Evolutionary conservation across 2,888 invertebrate genomes (phyloP).

Genomic region (Trachelus stipa): DNA sequence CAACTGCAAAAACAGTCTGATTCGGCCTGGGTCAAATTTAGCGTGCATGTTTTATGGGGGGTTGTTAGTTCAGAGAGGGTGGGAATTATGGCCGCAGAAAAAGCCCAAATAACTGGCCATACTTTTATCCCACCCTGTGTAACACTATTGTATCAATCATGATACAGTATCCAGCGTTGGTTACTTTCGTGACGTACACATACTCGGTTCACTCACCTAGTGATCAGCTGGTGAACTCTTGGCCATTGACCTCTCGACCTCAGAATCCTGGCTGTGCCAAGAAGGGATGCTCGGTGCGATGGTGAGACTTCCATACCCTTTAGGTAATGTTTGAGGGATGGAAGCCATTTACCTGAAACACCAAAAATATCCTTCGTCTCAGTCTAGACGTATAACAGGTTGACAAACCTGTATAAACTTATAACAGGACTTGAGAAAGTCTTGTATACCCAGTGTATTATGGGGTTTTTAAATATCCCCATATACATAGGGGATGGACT

Average conservation of each 20-base stretch:
- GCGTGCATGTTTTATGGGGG: conserved; percentile 23
- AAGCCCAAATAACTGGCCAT: conserved; percentile 31
- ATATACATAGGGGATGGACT: background rate
- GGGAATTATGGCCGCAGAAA: conserved; percentile 29
- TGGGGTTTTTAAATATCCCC: conserved; percentile 13
- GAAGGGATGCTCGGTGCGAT: conserved; percentile 70
- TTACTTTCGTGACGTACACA: conserved; percentile 5
- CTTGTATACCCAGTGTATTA: background rate
- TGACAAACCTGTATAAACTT: no score
- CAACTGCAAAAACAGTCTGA: conserved; percentile 43
- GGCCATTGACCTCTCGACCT: conserved; percentile 75
- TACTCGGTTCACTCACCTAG: conserved; percentile 68
- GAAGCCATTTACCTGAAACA: conserved; percentile 69
- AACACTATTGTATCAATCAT: background rate
- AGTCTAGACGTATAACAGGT: no score
- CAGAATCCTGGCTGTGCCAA: conserved; percentile 74
- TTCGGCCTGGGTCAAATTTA: conserved; percentile 40
- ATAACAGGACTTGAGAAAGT: no score
- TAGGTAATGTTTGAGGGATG: conserved; percentile 71
- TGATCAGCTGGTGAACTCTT: conserved; percentile 74
- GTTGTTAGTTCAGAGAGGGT: conserved; percentile 16
- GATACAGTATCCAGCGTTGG: background rate
- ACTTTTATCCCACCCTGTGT: background rate
- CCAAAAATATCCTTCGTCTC: conserved; percentile 30
- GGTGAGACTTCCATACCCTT: conserved; percentile 69